Evolutionary conservation across 1,140 invertebrate species (phyloP), one percentile per base, ranked within the genome.

Genomic region (Lordiphosa mommai): DNA sequence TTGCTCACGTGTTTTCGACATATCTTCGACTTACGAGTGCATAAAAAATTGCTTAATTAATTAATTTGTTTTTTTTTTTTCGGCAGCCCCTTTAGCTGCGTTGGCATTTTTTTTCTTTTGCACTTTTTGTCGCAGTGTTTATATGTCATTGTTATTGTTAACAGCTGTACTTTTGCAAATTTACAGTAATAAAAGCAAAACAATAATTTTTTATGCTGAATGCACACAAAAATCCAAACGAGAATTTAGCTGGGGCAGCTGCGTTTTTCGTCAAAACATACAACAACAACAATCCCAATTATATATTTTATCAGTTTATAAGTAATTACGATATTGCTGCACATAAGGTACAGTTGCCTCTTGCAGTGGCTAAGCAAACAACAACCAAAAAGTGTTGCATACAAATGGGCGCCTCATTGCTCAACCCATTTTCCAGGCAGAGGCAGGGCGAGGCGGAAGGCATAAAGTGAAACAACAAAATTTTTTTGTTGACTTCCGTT

Each of bases 121-220:
- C 16, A 49, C 43, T 37, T 17, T 40, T 30, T 30, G 23, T 12
- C n/a, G 57, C 44, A 51, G 47, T 68, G 53, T 64, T 77, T 74
- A 65, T 74, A 64, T 74, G 66, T 77, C 56, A 65, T 65, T 74
- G 67, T 65, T 71, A 72, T 77, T 74, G 72, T 76, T 72, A 65
- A 76, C 72, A 77, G 59, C 56, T 76, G 72, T 74, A 77, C 51
- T 74, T 73, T 72, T 61, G 30, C 38, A 57, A 77, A 66, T 72
- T 74, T 77, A 74, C 72, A 77, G 43, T 43, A 72, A 72, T 53
- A 59, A 63, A 56, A 64, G 52, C 50, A 41, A 47, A 57, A 55
- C 37, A 52, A 52, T 14, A 59, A 72, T 12, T 30, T 48, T 47
- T 73, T 73, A 53, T 57, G 71, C 71, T 73, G 71, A 74, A 64